Evolutionary conservation across 1,140 invertebrate species (phyloP), one percentile per base, ranked within the genome.

Genomic region (Papilio glaucus): DNA sequence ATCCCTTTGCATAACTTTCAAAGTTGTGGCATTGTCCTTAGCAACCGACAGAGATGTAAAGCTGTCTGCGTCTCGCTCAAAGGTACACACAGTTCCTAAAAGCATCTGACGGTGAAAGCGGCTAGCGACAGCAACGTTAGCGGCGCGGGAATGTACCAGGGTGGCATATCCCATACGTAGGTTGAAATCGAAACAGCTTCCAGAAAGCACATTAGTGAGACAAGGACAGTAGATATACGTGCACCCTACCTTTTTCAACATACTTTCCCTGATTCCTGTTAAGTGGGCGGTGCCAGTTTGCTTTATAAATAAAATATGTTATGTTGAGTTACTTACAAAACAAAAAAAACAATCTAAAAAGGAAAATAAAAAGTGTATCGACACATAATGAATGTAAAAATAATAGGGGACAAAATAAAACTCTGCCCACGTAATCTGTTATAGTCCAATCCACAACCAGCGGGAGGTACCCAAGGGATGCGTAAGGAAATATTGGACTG

Each of bases 91-190:
- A 7, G 41, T 68, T 71, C 74, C 76, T 80, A 86, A 85, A 88
- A 80, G 78, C 79, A 79, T 76, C 77, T 89, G 87, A 88, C 89
- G 85, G 88, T 91, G 89, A 91, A 88, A 91, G 90, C 86, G 87
- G 87, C 88, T 91, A 91, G 87, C 87, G 88, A 90, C 90, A 90
- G 82, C 79, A 86, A 73, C 79, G 86, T 77, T 81, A 75, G 71
- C 76, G 84, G 77, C 91, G 93, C 93, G 93, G 92, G 91, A 93
- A 93, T 83, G 72, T 93, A 94, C 90, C 85, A 93, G 87, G 91
- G 78, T 63, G 75, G 26, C 89, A 94, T 81, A 80, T 73, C 53
- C n/a, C 5, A 68, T 33, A 37, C 62, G 77, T 79, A 88, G 83
- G 38, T 82, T 21, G n/a, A 26, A 49, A 71, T 70, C 42, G 73